Conservation (phyloP, 1,140 invertebrate genomes). For the Apis laboriosa region DNA sequence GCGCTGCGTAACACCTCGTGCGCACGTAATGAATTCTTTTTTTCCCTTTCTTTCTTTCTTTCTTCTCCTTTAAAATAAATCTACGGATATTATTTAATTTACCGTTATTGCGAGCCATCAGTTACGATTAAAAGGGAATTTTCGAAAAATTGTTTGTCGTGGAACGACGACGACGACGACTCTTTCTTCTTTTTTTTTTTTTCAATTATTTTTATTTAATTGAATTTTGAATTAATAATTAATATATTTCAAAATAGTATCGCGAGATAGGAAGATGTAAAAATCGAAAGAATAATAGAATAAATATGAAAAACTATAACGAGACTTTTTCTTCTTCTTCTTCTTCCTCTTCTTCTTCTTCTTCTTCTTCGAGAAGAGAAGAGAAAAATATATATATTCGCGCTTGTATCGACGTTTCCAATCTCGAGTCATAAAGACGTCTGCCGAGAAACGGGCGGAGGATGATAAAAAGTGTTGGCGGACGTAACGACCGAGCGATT, state of each 20-base stretch:
- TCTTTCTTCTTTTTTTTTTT: too few species aligned
- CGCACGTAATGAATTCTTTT: conserved; percentile 16
- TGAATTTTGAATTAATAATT: too few species aligned
- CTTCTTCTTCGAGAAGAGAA: background rate
- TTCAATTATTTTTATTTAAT: too few species aligned
- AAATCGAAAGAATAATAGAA: too few species aligned
- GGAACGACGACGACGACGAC: too few species aligned
- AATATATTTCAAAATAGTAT: background rate
- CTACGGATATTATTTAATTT: background rate
- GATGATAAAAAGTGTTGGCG: background rate
- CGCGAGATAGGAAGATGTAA: background rate
- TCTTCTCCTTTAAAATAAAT: background rate
- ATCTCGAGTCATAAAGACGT: background rate
- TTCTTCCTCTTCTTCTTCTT: background rate
- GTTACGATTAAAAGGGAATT: too few species aligned
- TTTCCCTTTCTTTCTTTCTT: background rate
- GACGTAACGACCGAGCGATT: background rate
- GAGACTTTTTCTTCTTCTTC: too few species aligned
- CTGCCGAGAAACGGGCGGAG: background rate
- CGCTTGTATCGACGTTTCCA: too few species aligned
- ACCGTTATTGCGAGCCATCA: background rate
- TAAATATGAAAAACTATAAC: too few species aligned
- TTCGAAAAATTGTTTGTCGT: too few species aligned
- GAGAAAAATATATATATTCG: too few species aligned
- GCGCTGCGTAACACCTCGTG: conserved; percentile 24